A percentile compares a stretch with the other conserved stretches of the same genome.
These are phyloP conservation scores for Miltochrista miniata DNA, from an alignment of 2,888 invertebrate genomes.

Conservation along the genomic window DNA sequence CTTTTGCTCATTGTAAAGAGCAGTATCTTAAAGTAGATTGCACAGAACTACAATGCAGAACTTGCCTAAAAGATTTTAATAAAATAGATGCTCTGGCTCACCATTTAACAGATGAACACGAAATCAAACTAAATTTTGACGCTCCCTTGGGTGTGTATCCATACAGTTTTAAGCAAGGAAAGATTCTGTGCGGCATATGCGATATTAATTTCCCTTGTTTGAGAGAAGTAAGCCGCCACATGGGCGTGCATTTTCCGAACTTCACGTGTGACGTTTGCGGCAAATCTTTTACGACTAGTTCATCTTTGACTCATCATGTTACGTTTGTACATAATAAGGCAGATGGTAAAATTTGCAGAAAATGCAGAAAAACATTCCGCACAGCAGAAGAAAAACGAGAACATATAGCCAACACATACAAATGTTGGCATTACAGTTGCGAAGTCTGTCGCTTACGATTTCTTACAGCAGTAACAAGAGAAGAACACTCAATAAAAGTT, in stretches of 20 bases:
- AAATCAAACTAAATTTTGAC: conserved; percentile 47
- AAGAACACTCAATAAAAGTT: conserved; percentile 51
- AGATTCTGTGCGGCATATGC: conserved; percentile 60
- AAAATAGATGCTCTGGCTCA: conserved; percentile 51
- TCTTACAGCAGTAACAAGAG: conserved; percentile 62
- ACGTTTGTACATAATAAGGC: conserved; percentile 55
- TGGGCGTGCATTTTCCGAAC: conserved; percentile 57
- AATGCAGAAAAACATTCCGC: conserved; percentile 63
- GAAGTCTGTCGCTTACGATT: conserved; percentile 64
- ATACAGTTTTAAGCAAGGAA: conserved; percentile 58
- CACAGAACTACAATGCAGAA: conserved; percentile 60
- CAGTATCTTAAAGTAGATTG: conserved; percentile 67
- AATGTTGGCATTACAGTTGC: conserved; percentile 58
- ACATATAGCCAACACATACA: conserved; percentile 52
- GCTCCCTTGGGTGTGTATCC: conserved; percentile 63
- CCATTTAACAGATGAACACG: conserved; percentile 57
- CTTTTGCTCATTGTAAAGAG: conserved; percentile 62
- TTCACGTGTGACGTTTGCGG: conserved; percentile 70
- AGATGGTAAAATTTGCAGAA: conserved; percentile 58
- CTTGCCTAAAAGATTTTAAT: conserved; percentile 50
- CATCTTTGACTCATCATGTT: conserved; percentile 56
- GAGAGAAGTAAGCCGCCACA: conserved; percentile 62
- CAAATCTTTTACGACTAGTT: conserved; percentile 58
- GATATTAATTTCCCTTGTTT: conserved; percentile 56
- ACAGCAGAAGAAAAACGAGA: conserved; percentile 51